These are phyloP conservation scores for Heterodera filipjevi DNA, from an alignment of 2,888 invertebrate species.

Conservation along the genomic window DNA sequence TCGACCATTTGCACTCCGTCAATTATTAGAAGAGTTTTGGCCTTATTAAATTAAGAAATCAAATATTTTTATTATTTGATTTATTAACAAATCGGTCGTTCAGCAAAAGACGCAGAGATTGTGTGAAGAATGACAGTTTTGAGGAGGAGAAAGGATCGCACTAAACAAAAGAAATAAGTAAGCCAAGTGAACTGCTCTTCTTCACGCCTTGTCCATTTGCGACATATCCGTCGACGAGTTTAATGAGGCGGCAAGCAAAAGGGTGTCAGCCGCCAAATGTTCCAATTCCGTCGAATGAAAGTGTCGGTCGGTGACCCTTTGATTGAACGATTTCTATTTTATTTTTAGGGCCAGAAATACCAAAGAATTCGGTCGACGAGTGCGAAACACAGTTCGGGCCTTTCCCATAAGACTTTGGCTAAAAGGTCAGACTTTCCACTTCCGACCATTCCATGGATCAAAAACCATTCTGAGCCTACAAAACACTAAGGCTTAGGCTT, in stretches of 20 bases:
- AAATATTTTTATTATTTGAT: background rate
- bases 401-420: conserved; percentile 31
- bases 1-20: conserved; percentile 33
- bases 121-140: background rate
- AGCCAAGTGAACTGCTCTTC: background rate
- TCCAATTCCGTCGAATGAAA: background rate
- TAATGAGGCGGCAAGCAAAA: conserved; percentile 21
- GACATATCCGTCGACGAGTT: background rate
- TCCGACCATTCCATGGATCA: conserved; percentile 31
- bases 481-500: background rate
- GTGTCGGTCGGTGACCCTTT: conserved; percentile 26
- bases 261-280: conserved; percentile 25
- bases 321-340: background rate
- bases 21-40: conserved; percentile 31
- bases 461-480: conserved; percentile 28
- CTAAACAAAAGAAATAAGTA: background rate
- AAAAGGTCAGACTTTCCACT: conserved; percentile 30
- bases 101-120: background rate
- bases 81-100: background rate
- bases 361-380: conserved; percentile 32
- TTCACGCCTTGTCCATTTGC: background rate
- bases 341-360: too few species aligned
- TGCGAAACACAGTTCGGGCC: conserved; percentile 30
- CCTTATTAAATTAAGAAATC: background rate
- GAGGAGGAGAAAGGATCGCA: background rate